phyloP scores from a whole-genome alignment of 2,888 invertebrate species.

The Drosophila pullipes region DNA sequence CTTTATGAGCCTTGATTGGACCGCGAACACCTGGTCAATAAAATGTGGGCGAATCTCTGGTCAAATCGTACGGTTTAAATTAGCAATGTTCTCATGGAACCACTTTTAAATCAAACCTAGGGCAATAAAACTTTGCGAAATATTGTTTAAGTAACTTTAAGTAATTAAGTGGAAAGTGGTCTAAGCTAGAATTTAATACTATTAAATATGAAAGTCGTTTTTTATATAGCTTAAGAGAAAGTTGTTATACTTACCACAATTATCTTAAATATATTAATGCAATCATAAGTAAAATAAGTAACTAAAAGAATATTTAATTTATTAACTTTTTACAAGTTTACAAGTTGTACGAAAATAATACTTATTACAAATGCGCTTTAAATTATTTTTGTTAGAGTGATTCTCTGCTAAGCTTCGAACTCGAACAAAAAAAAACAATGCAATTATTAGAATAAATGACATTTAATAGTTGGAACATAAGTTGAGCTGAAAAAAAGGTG shows the following conservation, averaged over 20 bases:
- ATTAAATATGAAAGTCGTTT: background rate
- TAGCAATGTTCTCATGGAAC: constrained; percentile 19
- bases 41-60: background rate
- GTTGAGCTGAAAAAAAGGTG: background rate
- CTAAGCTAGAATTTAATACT: background rate
- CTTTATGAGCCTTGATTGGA: constrained; percentile 10
- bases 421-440: background rate
- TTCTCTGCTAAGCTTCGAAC: too few relatives aligned
- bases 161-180: background rate
- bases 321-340: background rate
- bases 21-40: background rate
- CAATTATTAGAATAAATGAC: background rate
- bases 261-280: background rate
- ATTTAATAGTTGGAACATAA: background rate
- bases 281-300: background rate
- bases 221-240: background rate
- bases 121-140: rapidly evolving
- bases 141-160: background rate
- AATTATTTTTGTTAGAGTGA: background rate
- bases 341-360: background rate
- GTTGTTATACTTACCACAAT: background rate
- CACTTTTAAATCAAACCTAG: background rate
- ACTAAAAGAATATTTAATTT: background rate
- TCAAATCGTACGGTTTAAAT: constrained; percentile 1
- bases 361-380: background rate